Evolutionary conservation across 2,113 vertebrate genomes (phyloP).

Genomic region (Cisticola juncidis): DNA sequence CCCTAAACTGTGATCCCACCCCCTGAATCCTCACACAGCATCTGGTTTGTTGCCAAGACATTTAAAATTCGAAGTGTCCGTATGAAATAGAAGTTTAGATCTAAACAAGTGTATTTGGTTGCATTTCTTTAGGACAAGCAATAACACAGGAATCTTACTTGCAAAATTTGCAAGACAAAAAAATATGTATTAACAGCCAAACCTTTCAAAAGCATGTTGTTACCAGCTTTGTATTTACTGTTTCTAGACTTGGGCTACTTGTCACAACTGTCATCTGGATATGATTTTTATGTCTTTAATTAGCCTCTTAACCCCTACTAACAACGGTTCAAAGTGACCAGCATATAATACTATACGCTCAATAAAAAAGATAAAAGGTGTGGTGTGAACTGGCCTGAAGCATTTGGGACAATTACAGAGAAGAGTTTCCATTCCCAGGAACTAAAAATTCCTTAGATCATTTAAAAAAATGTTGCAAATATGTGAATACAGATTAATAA

Average conservation of each 20-base stretch:
- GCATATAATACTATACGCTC: background rate
- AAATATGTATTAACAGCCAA: slow-evolving; percentile 18
- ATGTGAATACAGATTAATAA: background rate
- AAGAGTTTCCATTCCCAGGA: background rate
- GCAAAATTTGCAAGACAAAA: background rate
- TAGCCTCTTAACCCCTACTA: background rate
- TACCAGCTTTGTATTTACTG: slow-evolving; percentile 4
- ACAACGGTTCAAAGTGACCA: background rate
- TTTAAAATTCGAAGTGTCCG: slow-evolving; percentile 12
- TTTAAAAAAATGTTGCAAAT: background rate
- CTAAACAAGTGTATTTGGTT: background rate
- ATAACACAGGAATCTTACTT: slow-evolving; percentile 22
- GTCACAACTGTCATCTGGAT: background rate
- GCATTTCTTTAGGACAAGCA: slow-evolving; percentile 42
- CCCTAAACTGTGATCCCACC: slow-evolving; percentile 45
- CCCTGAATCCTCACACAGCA: slow-evolving; percentile 27
- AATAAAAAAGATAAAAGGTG: background rate
- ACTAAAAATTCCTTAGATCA: background rate
- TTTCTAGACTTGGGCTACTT: background rate
- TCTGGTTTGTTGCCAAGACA: slow-evolving; percentile 21
- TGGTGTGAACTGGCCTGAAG: background rate
- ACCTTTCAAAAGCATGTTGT: background rate
- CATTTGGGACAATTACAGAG: background rate
- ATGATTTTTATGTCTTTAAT: background rate
- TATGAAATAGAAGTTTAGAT: background rate